Evolutionary conservation across 2,113 vertebrate species (phyloP).

Genomic region (Arizona elegans): DNA sequence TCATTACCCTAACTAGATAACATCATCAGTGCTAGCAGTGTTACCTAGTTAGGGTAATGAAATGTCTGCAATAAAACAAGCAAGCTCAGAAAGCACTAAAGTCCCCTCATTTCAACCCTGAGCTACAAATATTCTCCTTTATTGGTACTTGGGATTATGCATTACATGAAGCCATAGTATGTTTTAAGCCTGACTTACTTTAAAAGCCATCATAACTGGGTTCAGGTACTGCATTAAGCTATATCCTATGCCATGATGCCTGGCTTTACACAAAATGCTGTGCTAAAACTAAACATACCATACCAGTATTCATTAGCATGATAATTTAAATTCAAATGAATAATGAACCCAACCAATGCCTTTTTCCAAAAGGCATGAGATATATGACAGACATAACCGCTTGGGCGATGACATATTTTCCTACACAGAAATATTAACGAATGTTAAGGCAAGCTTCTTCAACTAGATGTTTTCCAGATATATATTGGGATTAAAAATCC

Average conservation of each 20-base stretch:
- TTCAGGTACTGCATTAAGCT: not conserved
- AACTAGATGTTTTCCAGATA: not conserved
- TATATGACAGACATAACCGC: too few relatives aligned
- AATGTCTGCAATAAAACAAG: too few relatives aligned
- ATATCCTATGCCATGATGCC: not conserved
- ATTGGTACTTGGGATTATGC: not conserved
- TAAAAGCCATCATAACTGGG: not conserved
- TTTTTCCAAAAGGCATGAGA: not conserved
- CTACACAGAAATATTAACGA: not conserved
- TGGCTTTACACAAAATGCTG: not conserved
- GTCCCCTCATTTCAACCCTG: too few relatives aligned
- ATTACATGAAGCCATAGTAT: not conserved
- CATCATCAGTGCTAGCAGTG: too few relatives aligned
- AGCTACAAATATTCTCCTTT: too few relatives aligned
- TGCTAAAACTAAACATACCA: not conserved
- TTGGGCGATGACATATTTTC: not conserved
- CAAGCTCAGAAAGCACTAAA: too few relatives aligned
- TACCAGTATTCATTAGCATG: not conserved
- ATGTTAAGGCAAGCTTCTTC: not conserved
- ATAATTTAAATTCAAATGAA: not conserved
- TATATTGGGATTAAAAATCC: not conserved
- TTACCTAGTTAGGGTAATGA: too few relatives aligned
- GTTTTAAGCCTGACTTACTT: not conserved
- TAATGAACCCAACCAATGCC: not conserved
- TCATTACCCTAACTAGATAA: too few relatives aligned